phyloP scores from a whole-genome alignment of 2,797 vertebrate genomes.

The Erethizon dorsatum region DNA sequence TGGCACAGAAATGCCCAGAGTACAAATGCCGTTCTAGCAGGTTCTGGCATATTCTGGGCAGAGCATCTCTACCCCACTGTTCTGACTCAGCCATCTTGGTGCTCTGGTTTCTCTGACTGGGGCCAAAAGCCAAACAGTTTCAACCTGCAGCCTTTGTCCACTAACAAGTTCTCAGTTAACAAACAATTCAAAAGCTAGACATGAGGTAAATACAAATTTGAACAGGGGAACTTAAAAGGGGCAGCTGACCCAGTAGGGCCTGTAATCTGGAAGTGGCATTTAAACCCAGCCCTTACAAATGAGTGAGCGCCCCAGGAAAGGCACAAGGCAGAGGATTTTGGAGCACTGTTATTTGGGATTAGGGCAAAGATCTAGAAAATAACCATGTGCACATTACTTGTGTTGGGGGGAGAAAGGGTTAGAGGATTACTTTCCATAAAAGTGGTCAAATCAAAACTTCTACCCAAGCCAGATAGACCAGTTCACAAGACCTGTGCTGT shows the following conservation, averaged over 20 bases:
- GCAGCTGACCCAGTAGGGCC: background rate
- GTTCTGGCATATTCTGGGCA: slow-evolving; percentile 45
- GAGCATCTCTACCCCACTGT: background rate
- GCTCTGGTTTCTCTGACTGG: background rate
- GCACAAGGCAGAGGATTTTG: background rate
- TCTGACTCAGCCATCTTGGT: background rate
- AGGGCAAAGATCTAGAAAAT: too few relatives aligned
- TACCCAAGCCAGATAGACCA: background rate
- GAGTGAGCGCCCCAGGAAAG: background rate
- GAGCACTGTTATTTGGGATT: background rate
- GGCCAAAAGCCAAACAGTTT: background rate
- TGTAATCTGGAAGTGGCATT: background rate
- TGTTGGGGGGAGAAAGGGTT: background rate
- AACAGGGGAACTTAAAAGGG: background rate
- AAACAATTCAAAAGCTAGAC: background rate
- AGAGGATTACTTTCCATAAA: background rate
- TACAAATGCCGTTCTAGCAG: slow-evolving; percentile 56
- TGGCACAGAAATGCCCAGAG: slow-evolving; percentile 51
- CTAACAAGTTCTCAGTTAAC: background rate
- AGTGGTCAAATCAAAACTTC: background rate
- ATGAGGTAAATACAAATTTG: background rate
- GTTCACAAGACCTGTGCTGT: background rate
- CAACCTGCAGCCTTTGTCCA: background rate
- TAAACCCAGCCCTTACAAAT: background rate
- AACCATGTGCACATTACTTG: too few relatives aligned